Percentiles rank a stretch among this genome's conserved stretches.
These are phyloP conservation scores for Anoplolepis gracilipes DNA, from an alignment of 1,140 invertebrate species.

Conservation along the genomic window DNA sequence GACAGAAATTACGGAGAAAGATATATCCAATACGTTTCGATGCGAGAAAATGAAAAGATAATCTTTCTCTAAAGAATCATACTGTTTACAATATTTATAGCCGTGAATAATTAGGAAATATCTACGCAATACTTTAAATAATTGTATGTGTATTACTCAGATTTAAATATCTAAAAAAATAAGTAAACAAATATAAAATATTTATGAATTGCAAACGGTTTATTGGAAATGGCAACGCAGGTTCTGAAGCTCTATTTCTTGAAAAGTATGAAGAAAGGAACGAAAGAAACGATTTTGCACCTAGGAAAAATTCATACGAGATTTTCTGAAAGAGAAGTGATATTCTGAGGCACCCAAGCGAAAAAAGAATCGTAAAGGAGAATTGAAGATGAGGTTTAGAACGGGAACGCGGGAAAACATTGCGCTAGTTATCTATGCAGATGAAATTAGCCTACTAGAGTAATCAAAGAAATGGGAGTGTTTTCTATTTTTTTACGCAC, in stretches of 20 bases:
- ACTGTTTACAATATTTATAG: not conserved
- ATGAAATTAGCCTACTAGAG: slow-evolving; percentile 31
- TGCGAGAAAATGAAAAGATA: not conserved
- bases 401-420: not conserved
- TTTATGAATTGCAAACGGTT: not conserved
- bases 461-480: slow-evolving; percentile 32
- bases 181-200: not conserved
- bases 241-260: not conserved
- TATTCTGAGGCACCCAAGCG: not conserved
- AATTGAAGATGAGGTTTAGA: slow-evolving; percentile 33
- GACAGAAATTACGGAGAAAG: slow-evolving; percentile 54
- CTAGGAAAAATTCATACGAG: slow-evolving; percentile 9
- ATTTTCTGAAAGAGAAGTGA: not conserved
- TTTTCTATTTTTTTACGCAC: slow-evolving; percentile 6
- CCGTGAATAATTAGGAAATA: not conserved
- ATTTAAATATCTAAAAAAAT: not conserved
- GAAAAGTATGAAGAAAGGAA: not conserved
- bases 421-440: slow-evolving; percentile 1
- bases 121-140: not conserved
- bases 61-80: not conserved
- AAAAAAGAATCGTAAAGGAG: slow-evolving; percentile 17
- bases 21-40: slow-evolving; percentile 51
- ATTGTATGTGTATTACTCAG: not conserved
- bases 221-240: not conserved
- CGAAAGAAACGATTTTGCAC: not conserved